phyloP scores from a whole-genome alignment of 2,888 invertebrate species.

The Dyspetes luteomarginatus region DNA sequence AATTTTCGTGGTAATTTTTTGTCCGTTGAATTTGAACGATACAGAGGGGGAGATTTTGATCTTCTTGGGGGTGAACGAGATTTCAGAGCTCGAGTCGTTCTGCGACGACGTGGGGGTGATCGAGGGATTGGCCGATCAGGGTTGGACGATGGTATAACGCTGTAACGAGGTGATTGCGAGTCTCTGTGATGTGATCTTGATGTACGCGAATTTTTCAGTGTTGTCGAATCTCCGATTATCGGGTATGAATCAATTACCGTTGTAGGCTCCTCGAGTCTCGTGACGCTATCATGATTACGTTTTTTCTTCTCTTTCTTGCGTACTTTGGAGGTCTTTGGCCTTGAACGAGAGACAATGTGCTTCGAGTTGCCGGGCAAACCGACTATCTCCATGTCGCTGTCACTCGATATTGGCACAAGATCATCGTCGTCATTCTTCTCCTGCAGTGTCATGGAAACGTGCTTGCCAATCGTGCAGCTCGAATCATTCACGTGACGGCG shows the following conservation, averaged over 20 bases:
- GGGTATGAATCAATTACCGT: constrained; percentile 51
- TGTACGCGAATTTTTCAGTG: constrained; percentile 59
- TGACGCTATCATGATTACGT: constrained; percentile 64
- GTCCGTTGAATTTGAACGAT: constrained; percentile 47
- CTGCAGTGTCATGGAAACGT: constrained; percentile 72
- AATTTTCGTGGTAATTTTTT: constrained; percentile 67
- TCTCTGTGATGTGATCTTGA: constrained; percentile 67
- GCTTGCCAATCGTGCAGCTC: constrained; percentile 50
- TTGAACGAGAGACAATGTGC: constrained; percentile 55
- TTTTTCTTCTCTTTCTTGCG: constrained; percentile 75
- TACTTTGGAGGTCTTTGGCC: constrained; percentile 60
- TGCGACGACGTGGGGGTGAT: constrained; percentile 70
- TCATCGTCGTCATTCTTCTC: constrained; percentile 77
- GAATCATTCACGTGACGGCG: constrained; percentile 76
- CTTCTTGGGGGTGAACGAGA: constrained; percentile 65
- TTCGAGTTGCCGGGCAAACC: constrained; percentile 73
- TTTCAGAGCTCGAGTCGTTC: constrained; percentile 58
- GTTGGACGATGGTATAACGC: constrained; percentile 42
- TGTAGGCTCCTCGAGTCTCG: constrained; percentile 66
- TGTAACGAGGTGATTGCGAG: constrained; percentile 66
- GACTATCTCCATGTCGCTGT: constrained; percentile 81
- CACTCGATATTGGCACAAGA: constrained; percentile 81
- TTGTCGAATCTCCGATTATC: constrained; percentile 9
- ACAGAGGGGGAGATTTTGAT: constrained; percentile 69
- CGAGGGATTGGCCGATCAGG: constrained; percentile 48